Conservation (phyloP, 2,888 invertebrate species). For the Fragum fragum region DNA sequence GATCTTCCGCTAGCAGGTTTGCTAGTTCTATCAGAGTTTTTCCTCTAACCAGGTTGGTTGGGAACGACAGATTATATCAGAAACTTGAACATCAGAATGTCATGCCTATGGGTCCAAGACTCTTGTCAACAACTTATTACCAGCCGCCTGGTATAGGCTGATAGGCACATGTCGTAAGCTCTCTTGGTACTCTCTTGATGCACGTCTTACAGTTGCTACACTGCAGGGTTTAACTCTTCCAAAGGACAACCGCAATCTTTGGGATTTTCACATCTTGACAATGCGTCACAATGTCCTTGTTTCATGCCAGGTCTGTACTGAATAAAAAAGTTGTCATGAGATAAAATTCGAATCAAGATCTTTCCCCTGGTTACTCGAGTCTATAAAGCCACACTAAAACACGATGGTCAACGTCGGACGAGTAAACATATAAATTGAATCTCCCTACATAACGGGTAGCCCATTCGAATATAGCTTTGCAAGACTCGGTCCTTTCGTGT, state of each 20-base stretch:
- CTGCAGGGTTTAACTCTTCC: slow-evolving; percentile 15
- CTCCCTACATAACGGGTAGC: slow-evolving; percentile 41
- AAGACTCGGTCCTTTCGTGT: slow-evolving; percentile 19
- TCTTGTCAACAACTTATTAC: background rate
- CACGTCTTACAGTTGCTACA: slow-evolving; percentile 34
- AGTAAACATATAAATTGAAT: slow-evolving; percentile 65
- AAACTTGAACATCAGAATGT: background rate
- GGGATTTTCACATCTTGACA: slow-evolving; percentile 37
- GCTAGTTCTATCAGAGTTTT: background rate
- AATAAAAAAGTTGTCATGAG: slow-evolving; percentile 32
- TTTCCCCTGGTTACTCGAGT: too few species aligned
- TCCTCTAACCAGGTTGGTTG: background rate
- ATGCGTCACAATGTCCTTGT: slow-evolving; percentile 33
- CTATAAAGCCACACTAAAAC: slow-evolving; percentile 25
- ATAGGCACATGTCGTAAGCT: slow-evolving; percentile 41
- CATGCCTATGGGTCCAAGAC: background rate
- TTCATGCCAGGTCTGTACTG: slow-evolving; percentile 36
- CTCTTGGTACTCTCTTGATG: too few species aligned
- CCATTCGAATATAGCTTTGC: slow-evolving; percentile 33
- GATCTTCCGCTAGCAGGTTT: background rate
- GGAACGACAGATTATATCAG: background rate
- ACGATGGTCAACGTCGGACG: slow-evolving; percentile 42
- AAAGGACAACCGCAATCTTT: slow-evolving; percentile 23
- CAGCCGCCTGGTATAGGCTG: background rate
- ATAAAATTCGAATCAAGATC: slow-evolving; percentile 28